Conservation (phyloP, 2,113 vertebrate species). For the Pholis gunnellus region DNA sequence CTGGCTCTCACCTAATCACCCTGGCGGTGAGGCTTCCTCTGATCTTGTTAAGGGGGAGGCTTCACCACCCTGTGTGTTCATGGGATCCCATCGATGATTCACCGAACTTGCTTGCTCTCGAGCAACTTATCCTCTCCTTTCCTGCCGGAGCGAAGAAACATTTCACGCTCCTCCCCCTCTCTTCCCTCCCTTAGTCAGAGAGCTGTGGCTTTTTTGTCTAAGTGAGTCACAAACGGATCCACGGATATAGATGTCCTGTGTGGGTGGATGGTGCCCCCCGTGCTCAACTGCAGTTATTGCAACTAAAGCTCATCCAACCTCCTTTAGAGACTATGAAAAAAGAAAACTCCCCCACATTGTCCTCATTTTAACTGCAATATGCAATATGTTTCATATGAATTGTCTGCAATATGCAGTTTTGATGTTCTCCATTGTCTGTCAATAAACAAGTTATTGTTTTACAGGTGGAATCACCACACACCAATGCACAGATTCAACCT, state of each 20-base stretch:
- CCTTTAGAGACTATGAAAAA: conserved; percentile 30
- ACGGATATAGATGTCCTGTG: conserved; percentile 73
- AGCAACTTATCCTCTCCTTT: conserved; percentile 58
- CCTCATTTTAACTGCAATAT: conserved; percentile 11
- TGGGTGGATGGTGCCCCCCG: conserved; percentile 74
- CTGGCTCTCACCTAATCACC: conserved; percentile 47
- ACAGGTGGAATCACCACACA: conserved; percentile 28
- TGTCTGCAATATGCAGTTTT: conserved; percentile 32
- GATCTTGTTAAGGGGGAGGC: conserved; percentile 39
- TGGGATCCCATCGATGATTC: conserved; percentile 75
- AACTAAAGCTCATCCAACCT: conserved; percentile 51
- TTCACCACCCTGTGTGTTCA: conserved; percentile 39
- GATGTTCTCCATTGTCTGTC: conserved; percentile 1
- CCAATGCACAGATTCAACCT: conserved; percentile 15
- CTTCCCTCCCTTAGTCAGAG: conserved; percentile 65
- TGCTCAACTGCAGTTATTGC: conserved; percentile 71
- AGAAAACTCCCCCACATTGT: conserved; percentile 47
- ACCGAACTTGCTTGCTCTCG: conserved; percentile 45
- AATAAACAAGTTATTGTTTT: conserved; percentile 40
- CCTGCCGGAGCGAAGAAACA: conserved; percentile 39
- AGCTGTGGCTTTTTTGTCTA: conserved; percentile 54
- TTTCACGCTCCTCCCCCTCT: conserved; percentile 72
- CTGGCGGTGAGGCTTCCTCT: conserved; percentile 66
- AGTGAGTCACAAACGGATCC: conserved; percentile 72
- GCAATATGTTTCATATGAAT: conserved; percentile 40